Evolutionary conservation across 64 coral and sea anemone species (phyloP), one percentile per base, ranked within the genome.

Genomic region (Acropora tenuis): DNA sequence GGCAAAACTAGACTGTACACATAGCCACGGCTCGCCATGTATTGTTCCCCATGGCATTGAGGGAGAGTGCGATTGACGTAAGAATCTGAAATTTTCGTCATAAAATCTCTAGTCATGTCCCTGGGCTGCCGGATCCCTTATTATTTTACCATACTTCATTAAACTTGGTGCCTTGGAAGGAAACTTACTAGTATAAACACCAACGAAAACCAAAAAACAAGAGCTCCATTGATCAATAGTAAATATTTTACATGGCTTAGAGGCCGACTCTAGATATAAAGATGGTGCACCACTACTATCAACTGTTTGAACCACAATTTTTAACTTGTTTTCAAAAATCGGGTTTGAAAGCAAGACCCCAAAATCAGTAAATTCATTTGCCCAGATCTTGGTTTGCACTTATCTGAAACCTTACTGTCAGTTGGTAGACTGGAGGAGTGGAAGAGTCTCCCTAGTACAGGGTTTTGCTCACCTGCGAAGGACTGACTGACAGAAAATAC

Each of bases 41-140:
- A 78, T 78, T 78, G 42, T 46, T 18, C 48, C 42, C 76, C 76
- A 78, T 10, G 76, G 76, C 42, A 78, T 47, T 78, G 76, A 46
- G 17, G 45, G 48, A 78, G 43, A 18, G 7, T 8, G 76, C 2
- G 1, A 78, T 50, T 78, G 76, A 49, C 43, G 43, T 78, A 77
- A 11, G 47, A 77, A 55, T 55, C 2, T 55, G 52, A 55, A 55
- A 55, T 55, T 30, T 30, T 30, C 30, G 30, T 30, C 30, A 30
- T 30, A 30, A 30, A 30, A 30, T 30, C 30, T 30, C 30, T 30
- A 30, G 30, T 30, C 30, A 30, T 30, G 30, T 30, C 30, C 30
- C 30, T 30, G 30, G 30, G 42, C 42, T 43, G 18, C 18, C 18
- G 43, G 46, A 44, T 77, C 46, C 43, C 18, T 3, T 10, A 43